phyloP scores from a whole-genome alignment of 2,797 vertebrate species.

The Gymnopithys bicolor region DNA sequence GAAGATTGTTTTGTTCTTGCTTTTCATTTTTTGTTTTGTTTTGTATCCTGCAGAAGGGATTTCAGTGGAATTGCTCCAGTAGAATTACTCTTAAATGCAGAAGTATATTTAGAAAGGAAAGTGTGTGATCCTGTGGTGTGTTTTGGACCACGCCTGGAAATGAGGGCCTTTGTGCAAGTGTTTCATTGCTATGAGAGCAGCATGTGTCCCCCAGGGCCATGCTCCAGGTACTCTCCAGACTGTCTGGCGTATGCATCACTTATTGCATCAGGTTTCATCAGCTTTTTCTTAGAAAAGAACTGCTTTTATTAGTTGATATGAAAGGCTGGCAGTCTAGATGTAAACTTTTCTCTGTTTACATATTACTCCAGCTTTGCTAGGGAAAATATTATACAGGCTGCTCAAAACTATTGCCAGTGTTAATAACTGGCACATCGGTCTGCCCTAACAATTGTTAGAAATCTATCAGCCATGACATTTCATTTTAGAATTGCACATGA shows the following conservation, averaged over 20 bases:
- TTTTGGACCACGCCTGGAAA: neutral
- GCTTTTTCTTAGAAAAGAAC: neutral
- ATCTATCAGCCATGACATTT: neutral
- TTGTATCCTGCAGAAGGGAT: neutral
- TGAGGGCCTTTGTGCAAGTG: rapidly evolving
- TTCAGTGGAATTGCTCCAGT: neutral
- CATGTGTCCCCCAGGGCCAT: rapidly evolving
- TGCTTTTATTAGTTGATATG: neutral
- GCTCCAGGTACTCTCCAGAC: neutral
- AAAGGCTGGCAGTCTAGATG: neutral
- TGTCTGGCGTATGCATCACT: neutral
- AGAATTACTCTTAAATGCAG: neutral
- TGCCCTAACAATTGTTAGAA: neutral
- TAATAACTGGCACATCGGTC: neutral
- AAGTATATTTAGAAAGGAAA: neutral
- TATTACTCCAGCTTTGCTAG: neutral
- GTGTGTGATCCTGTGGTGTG: rapidly evolving
- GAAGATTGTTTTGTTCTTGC: neutral
- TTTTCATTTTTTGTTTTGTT: neutral
- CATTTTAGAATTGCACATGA: neutral
- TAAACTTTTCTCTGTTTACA: neutral
- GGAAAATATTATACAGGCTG: neutral
- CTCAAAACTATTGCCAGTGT: neutral
- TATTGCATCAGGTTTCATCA: neutral
- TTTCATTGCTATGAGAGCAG: neutral